A percentile compares a stretch with the other conserved stretches of the same genome.
Conservation (phyloP, 92 coral and sea anemone species). For the Parazoanthus atlanticus region DNA sequence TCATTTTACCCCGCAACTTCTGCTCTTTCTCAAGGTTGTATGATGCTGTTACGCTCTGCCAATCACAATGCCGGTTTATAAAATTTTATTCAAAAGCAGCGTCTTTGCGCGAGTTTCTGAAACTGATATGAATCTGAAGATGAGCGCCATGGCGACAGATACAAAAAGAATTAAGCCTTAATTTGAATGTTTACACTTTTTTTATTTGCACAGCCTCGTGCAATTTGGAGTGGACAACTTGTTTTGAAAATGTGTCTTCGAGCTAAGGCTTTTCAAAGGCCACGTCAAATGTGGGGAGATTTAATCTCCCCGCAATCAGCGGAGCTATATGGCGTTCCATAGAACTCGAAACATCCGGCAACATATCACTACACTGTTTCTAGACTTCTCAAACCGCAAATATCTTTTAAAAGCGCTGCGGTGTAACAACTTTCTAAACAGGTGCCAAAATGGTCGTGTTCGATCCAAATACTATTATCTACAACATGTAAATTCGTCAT, state of each 20-base stretch:
- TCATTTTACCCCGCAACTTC: neutral
- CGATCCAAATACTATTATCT: neutral
- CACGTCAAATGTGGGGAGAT: neutral
- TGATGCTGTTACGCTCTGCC: neutral
- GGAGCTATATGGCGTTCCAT: too few species aligned
- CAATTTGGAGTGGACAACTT: neutral
- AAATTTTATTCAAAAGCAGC: too few species aligned
- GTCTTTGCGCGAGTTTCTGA: neutral
- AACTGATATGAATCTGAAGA: neutral
- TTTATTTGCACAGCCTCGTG: neutral
- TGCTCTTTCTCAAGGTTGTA: too few species aligned
- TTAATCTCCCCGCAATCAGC: neutral
- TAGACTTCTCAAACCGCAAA: neutral
- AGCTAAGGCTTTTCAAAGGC: neutral
- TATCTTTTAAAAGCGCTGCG: neutral
- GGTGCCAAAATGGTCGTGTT: neutral
- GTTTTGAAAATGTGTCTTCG: neutral
- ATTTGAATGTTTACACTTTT: neutral
- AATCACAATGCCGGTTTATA: neutral
- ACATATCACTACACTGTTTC: neutral
- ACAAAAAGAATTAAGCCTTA: neutral
- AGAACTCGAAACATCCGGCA: neutral
- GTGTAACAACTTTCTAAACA: neutral
- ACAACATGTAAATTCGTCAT: neutral
- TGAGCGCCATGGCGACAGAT: neutral